Percentiles rank a stretch among this genome's conserved stretches.
phyloP scores from a whole-genome alignment of 2,797 vertebrate genomes.

The Enteromius fasciolatus region DNA sequence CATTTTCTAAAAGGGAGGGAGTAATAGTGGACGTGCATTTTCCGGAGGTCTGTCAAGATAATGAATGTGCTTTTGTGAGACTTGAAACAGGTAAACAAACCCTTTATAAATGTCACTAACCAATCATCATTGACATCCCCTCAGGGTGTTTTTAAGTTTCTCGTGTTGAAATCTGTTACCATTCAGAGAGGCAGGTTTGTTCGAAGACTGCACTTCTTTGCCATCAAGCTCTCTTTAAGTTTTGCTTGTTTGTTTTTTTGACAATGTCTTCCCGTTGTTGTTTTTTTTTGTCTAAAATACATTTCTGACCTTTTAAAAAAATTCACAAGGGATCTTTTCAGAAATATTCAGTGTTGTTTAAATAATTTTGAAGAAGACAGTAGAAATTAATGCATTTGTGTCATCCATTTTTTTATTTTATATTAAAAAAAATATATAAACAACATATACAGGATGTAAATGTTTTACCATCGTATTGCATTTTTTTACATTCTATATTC shows the following conservation, averaged over 20 bases:
- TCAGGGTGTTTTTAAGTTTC: conserved; percentile 40
- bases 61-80: conserved; percentile 51
- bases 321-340: not conserved
- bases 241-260: not conserved
- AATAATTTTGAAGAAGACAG: not conserved
- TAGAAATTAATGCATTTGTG: not conserved
- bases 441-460: not conserved
- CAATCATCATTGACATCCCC: conserved; percentile 15
- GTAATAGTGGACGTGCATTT: conserved; percentile 17
- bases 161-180: conserved; percentile 31
- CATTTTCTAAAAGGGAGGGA: conserved; percentile 30
- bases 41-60: conserved; percentile 36
- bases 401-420: not conserved
- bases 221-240: not conserved
- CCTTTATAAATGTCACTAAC: conserved; percentile 44
- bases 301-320: not conserved
- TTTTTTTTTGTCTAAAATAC: not conserved
- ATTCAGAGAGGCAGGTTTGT: not conserved
- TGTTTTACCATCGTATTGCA: not conserved
- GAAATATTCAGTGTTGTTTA: not conserved
- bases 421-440: not conserved
- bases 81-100: conserved; percentile 48
- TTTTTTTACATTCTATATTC: not conserved
- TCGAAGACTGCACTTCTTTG: not conserved
- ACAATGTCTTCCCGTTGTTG: not conserved